Base-by-base conservation (phyloP, 2,113 vertebrate genomes). In the Oreochromis aureus region DNA sequence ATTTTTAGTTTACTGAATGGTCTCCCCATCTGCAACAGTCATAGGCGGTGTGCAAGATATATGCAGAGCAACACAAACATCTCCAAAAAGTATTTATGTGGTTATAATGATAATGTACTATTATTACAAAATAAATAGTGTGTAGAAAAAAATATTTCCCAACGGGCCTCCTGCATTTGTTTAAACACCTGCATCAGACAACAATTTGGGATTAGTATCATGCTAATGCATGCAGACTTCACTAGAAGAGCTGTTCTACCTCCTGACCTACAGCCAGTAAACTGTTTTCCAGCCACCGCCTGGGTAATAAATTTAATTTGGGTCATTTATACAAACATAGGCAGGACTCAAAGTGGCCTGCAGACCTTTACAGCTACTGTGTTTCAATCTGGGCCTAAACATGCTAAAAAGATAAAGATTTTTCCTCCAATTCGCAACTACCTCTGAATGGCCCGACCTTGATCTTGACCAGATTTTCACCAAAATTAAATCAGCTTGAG, bases 391-490 rank as follows among this genome's bases (percentile, higher is more conserved):
- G 16, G 59, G 30, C 30, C 59, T 6, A 61, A 61, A 61, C 30
- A 61, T 3, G 59, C 30, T 19, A 34, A 59, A 59, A 59, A 59
- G 13, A 61, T 19, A 61, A 61, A 18, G 0, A 54, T 1, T 18
- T 32, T 18, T 6, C 59, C 58, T 61, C 59, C 30, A 61, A 61
- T 61, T 32, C 0, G 3, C 15, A 11, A 1, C 5, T 34, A 0
- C 15, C 27, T 32, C 8, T 34, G 15, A 61, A 11, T 54, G 10
- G 5, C 0, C 30, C 0, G 2, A 61, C 58, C 5, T 61, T 19
- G 15, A 19, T 61, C 58, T 34, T 61, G 15, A 61, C 5, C 58
- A 32, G 30, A 61, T 61, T 61, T 61, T 61, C 58, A 61, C 2
- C 8, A 10, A 61, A 61, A 61, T 61, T 18, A 34, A 61, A 34